Base-by-base conservation (phyloP, 2,113 vertebrate species). In the Apistogramma diplotaenia region DNA sequence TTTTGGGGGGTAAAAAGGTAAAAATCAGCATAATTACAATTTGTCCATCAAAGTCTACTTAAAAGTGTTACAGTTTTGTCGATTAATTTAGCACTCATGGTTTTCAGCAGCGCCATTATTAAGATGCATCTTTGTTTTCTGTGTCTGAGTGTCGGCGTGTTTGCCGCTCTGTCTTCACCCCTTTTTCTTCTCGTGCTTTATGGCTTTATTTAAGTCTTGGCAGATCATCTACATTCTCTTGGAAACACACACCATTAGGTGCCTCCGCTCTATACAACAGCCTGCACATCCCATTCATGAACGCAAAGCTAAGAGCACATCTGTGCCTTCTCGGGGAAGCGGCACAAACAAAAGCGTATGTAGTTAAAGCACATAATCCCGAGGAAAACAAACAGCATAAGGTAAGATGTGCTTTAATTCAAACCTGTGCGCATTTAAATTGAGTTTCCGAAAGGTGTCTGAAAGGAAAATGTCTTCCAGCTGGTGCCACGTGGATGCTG, bases 221-320 rank as follows among this genome's bases (percentile, higher is more conserved):
- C 21, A 56, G 70, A 73, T 73, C 49, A 70, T 70, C 65, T 70
- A 70, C 65, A 70, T 70, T 70, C 65, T 51, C 65, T 70, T 51
- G 25, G 43, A 70, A 70, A 51, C 70, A 35, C 33, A 53, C 13
- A 33, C 40, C 29, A 37, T 74, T 33, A 51, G 4, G 35, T 56
- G 23, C 25, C 72, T 85, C 33, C 21, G 55, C 61, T 76, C 60
- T 70, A 6, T 58, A 74, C 23, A 29, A 25, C 51, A 54, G 43
- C 19, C 35, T 61, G 61, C 43, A 29, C 19, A 46, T 60, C 33
- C 16, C 8, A 35, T 60, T 60, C 25, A 70, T 13, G 21, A 62
- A 56, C 2, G n/a, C 37, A 29, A 43, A 54, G n/a, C 0, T 65
- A 23, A 31, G 21, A 67, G 35, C 43, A 40, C 25, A 76, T 72